Evolutionary conservation across 1,140 invertebrate species (phyloP), one percentile per base, ranked within the genome.

Genomic region (Heliconius himera): DNA sequence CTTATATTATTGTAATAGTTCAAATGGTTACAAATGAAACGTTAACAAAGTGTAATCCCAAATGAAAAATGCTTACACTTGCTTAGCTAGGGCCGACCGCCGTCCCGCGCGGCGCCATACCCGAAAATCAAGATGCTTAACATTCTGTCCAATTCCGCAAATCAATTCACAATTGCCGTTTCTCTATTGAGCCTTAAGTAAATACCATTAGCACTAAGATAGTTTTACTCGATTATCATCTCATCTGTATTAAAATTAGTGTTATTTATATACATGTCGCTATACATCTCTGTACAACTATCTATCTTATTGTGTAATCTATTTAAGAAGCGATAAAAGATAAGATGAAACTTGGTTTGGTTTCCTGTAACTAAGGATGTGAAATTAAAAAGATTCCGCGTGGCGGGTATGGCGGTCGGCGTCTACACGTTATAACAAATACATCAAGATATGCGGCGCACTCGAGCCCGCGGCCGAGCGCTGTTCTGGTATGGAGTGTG

Each of bases 1-100:
- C 91, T 92, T 93, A 92, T 92, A 93, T 91, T 93, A 93, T 91
- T 87, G 90, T 91, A 94, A 92, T 93, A 93, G 90, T 93, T 91
- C 85, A 91, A 93, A 94, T 90, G 90, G 91, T 93, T 93, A 93
- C 88, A 93, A 94, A 93, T 90, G 82, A 94, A 94, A 93, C 91
- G 86, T 89, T 93, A 94, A 94, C 93, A 93, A 90, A 93, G 86
- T 93, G 90, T 93, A 93, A 93, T 92, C 89, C 84, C 82, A 93
- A 94, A 91, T 90, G 84, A 92, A 93, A 89, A 89, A 91, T 93
- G 91, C 92, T 94, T 94, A 94, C 86, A 92, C 90, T 92, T 89
- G 91, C 93, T 93, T 93, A 93, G 86, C 92, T 94, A 94, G 82
- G 88, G 89, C 91, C 89, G 89, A 78, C 91, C 89, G 91, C 77